Base-by-base conservation (phyloP, 2,113 vertebrate species). In the Otocyon megalotis region DNA sequence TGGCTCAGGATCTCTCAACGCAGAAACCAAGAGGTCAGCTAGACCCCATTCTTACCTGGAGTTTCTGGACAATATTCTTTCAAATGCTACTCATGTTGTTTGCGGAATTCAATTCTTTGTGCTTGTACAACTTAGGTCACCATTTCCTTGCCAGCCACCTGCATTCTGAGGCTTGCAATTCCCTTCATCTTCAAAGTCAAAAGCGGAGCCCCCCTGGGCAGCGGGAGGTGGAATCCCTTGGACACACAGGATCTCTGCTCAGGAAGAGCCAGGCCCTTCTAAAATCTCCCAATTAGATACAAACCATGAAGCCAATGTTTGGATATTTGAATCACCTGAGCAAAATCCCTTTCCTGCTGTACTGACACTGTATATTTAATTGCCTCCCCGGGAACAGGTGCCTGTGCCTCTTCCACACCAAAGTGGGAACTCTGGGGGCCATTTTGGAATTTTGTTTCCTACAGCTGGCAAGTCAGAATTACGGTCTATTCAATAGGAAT, bases 381-480 rank as follows among this genome's bases (percentile, higher is more conserved):
- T 67, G 16, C 37, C 17, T 62, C 60, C 32, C 15, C 22, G 13
- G 72, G 81, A 82, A 26, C 37, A 54, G 37, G 26, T 16, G 6
- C 6, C 14, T 62, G 43, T 0, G 15, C 14, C 3, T 16, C 26
- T 76, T 43, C 72, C 43, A n/a, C 5, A 58, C 0, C n/a, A 15
- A 28, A 26, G 60, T 30, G 67, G 22, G 69, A 83, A 48, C 24
- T 32, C 16, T 19, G 16, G 24, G 19, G 17, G 35, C 9, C 37
- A 56, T 22, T 90, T 72, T 35, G 32, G 37, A 89, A 67, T 88
- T 88, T 48, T 85, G 30, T 89, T 69, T 81, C 14, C 28, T 20
- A 20, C 3, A 62, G 76, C 24, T n/a, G 14, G 58, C 26, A 82
- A 80, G 48, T 35, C 30, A 20, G n/a, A 24, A 53, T 17, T 54